A percentile compares a stretch with the other conserved stretches of the same genome.
Conservation (phyloP, 2,888 invertebrate species). For the Philaethria dido region DNA sequence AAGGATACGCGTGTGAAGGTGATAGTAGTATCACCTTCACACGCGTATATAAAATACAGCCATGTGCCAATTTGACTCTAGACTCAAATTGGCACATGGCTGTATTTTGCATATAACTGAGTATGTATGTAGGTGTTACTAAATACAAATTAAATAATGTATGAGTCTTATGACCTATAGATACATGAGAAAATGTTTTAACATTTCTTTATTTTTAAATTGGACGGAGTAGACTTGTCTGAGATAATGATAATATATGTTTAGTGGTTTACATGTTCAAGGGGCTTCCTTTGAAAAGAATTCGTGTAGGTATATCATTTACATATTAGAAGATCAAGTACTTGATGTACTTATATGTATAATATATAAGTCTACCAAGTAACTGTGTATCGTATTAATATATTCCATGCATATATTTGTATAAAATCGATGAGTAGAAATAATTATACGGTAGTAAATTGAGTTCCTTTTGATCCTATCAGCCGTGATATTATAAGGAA, state of each 20-base stretch:
- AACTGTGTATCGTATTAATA: slow-evolving; percentile 1
- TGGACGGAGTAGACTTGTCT: too few relatives aligned
- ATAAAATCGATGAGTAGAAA: slow-evolving; percentile 6
- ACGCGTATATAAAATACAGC: too few relatives aligned
- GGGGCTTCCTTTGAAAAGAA: background rate
- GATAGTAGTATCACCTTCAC: too few relatives aligned
- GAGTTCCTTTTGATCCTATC: background rate
- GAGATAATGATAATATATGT: too few relatives aligned
- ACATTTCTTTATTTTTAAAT: too few relatives aligned
- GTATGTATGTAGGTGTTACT: background rate
- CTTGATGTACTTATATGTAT: background rate
- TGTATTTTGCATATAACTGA: background rate
- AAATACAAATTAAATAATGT: too few relatives aligned
- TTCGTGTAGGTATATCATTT: background rate
- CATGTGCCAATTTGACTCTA: background rate
- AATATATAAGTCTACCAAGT: background rate
- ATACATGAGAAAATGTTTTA: too few relatives aligned
- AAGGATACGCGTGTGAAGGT: background rate
- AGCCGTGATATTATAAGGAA: background rate
- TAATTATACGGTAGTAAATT: background rate
- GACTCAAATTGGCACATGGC: background rate
- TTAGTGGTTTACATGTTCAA: background rate
- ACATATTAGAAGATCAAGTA: background rate
- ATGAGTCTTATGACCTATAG: too few relatives aligned
- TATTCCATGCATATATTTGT: slow-evolving; percentile 21